Conservation (phyloP, 2,888 invertebrate species). For the Stegophylla sp. region DNA sequence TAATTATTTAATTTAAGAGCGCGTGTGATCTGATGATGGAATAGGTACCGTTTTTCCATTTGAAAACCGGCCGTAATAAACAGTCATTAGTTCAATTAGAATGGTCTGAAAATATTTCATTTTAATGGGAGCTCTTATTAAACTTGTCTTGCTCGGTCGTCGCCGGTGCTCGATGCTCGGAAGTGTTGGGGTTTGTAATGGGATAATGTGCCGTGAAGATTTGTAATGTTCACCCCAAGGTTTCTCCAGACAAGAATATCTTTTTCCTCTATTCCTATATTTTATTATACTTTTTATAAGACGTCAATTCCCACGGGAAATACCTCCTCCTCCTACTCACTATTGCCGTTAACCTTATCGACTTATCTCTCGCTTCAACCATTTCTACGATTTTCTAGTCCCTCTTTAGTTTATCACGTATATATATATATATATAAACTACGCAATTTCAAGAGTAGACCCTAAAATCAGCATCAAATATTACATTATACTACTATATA, state of each 20-base stretch:
- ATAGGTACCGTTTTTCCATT: too few species aligned
- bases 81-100: too few species aligned
- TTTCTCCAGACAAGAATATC: background rate
- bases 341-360: constrained; percentile 35
- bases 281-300: constrained; percentile 48
- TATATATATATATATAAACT: background rate
- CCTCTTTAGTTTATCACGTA: background rate
- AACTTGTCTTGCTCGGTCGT: background rate
- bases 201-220: background rate
- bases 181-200: background rate
- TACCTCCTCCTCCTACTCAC: constrained; percentile 25
- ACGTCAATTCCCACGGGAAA: constrained; percentile 40
- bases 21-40: too few species aligned
- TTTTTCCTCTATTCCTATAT: constrained; percentile 6
- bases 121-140: background rate
- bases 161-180: background rate
- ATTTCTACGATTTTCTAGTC: constrained; percentile 16
- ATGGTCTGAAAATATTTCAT: too few species aligned
- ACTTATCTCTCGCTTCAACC: constrained; percentile 30
- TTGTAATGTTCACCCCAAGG: background rate
- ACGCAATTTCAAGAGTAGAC: constrained; percentile 8
- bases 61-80: too few species aligned
- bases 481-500: background rate
- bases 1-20: too few species aligned
- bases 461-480: constrained; percentile 15